phyloP scores from a whole-genome alignment of 1,140 invertebrate species.

The Hermatobates lingyangjiaoensis region DNA sequence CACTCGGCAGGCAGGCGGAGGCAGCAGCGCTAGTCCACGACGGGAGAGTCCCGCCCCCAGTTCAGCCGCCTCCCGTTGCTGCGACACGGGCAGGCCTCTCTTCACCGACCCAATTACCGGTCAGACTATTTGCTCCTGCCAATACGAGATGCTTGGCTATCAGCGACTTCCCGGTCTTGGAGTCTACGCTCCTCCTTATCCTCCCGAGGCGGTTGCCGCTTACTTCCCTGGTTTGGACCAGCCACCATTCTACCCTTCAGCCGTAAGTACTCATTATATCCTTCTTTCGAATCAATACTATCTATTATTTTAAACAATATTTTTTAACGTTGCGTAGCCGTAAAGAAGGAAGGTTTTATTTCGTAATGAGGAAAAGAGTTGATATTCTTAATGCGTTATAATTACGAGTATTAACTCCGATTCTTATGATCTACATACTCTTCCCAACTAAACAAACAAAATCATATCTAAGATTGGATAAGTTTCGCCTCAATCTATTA shows the following conservation, averaged over 20 bases:
- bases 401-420: too few relatives aligned
- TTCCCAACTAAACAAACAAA: too few relatives aligned
- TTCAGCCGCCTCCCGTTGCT: slow-evolving; percentile 44
- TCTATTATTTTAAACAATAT: too few relatives aligned
- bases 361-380: too few relatives aligned
- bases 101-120: slow-evolving; percentile 82
- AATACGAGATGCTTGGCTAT: slow-evolving; percentile 35
- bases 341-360: too few relatives aligned
- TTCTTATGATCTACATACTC: too few relatives aligned
- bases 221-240: slow-evolving; percentile 66
- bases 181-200: slow-evolving; percentile 43
- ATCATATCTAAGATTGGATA: too few relatives aligned
- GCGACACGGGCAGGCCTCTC: slow-evolving; percentile 76
- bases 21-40: slow-evolving; percentile 1
- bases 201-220: slow-evolving; percentile 49
- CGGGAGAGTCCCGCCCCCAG: slow-evolving; percentile 6
- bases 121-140: slow-evolving; percentile 82
- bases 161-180: slow-evolving; percentile 54
- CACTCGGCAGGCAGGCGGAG: neutral
- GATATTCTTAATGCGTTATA: too few relatives aligned
- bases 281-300: too few relatives aligned
- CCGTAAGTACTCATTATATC: slow-evolving; percentile 51
- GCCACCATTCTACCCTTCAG: slow-evolving; percentile 58
- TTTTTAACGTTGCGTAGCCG: too few relatives aligned
- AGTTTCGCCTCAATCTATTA: too few relatives aligned